These are phyloP conservation scores for Trilocha varians DNA, from an alignment of 2,888 invertebrate genomes.

Conservation along the genomic window DNA sequence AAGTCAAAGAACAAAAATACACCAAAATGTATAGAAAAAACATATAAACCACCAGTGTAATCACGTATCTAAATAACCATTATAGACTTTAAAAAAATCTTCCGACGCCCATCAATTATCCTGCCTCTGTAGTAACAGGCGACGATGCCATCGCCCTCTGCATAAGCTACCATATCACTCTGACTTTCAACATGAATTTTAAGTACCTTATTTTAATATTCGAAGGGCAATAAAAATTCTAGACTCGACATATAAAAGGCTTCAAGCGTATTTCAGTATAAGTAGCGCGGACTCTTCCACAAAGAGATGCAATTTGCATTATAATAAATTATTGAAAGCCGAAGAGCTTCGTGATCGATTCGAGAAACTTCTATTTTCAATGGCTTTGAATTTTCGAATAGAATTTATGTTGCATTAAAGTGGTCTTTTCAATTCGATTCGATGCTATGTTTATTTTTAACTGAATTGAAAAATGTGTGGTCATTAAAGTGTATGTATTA, in stretches of 20 bases:
- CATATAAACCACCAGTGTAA: too few species aligned
- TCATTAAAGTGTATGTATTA: not conserved
- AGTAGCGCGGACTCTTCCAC: constrained; percentile 36
- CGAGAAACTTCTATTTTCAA: constrained; percentile 36
- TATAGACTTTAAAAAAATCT: too few species aligned
- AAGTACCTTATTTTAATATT: not conserved
- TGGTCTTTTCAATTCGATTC: not conserved
- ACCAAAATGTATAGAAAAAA: too few species aligned
- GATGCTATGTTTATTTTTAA: not conserved
- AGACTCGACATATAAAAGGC: constrained; percentile 23
- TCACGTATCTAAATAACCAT: too few species aligned
- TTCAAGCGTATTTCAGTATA: constrained; percentile 41
- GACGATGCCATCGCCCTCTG: too few species aligned
- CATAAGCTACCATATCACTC: too few species aligned
- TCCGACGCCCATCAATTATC: too few species aligned
- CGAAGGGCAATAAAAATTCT: constrained; percentile 1
- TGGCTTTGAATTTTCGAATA: constrained; percentile 20
- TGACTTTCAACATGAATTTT: not conserved
- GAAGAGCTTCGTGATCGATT: constrained; percentile 27
- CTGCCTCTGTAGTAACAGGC: too few species aligned
- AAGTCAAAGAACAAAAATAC: too few species aligned
- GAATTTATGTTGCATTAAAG: constrained; percentile 1
- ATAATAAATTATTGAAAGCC: constrained; percentile 59
- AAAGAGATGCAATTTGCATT: constrained; percentile 64
- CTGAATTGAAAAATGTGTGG: not conserved